Base-by-base conservation (phyloP, 1,140 invertebrate species). In the Phocides pigmalion region DNA sequence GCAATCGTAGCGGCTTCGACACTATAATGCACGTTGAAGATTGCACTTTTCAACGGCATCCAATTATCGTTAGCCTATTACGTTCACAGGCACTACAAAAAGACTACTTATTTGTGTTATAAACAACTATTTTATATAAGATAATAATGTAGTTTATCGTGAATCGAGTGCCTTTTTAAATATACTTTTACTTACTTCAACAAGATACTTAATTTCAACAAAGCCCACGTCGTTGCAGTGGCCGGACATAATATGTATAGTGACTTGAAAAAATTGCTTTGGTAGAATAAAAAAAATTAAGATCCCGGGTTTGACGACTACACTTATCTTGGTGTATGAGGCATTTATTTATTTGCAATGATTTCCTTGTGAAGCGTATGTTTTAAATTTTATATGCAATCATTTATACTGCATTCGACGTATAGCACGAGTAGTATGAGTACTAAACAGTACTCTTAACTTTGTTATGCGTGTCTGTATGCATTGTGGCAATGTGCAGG, bases 401-500 rank as follows among this genome's bases (percentile, higher is more conserved):
- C 9, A 32, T 0, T 32, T 11, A 28, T 28, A 28, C 9, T 28
- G n/a, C n/a, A 32, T 11, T 11, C 9, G 8, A 8, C n/a, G n/a
- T 32, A 32, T 11, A 11, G 9, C 28, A 11, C 3, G n/a, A 32
- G n/a, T 1, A 32, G 8, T n/a, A 32, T n/a, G n/a, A 32, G n/a
- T 35, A 17, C 4, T 22, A 11, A 28, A 9, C 39, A 32, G 22
- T 44, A 11, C n/a, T n/a, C n/a, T n/a, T n/a, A 6, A 19, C 14
- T 28, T 44, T n/a, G n/a, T n/a, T n/a, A n/a, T n/a, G n/a, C 14
- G 9, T 44, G 14, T 6, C 15, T 44, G 22, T 28, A n/a, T 16
- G 32, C 11, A n/a, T n/a, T n/a, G n/a, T 11, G 32, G 28, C 50
- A 53, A 20, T 53, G 69, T 78, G 74, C 76, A 76, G 59, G 50